These are phyloP conservation scores for Acronicta alni DNA, from an alignment of 2,888 invertebrate genomes.

Conservation along the genomic window DNA sequence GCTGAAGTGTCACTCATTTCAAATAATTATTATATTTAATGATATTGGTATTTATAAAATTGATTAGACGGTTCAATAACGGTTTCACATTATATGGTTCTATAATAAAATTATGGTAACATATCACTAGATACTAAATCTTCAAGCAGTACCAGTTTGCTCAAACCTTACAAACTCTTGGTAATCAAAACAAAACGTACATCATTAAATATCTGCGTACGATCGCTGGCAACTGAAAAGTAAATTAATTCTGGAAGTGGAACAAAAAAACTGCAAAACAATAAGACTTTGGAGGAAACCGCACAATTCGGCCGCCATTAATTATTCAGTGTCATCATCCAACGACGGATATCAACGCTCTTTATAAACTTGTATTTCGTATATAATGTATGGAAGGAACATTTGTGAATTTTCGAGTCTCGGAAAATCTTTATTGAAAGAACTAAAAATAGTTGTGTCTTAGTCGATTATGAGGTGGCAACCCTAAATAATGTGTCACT, in stretches of 20 bases:
- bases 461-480: conserved; percentile 3
- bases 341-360: conserved; percentile 57
- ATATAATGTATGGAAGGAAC: conserved; percentile 31
- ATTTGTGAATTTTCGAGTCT: conserved; percentile 24
- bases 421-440: neutral
- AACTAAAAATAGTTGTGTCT: neutral
- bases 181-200: conserved; percentile 61
- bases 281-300: conserved; percentile 62
- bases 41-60: conserved; percentile 7
- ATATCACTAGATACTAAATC: conserved; percentile 29
- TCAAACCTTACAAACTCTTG: conserved; percentile 54
- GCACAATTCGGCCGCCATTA: conserved; percentile 72
- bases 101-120: too few species aligned
- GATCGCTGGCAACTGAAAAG: conserved; percentile 76
- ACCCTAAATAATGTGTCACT: neutral
- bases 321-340: conserved; percentile 79
- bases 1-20: conserved; percentile 25
- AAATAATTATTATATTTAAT: conserved; percentile 16
- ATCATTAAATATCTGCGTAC: conserved; percentile 80
- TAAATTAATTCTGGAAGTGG: conserved; percentile 81
- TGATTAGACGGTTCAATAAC: too few species aligned
- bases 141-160: conserved; percentile 14
- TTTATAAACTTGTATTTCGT: conserved; percentile 57
- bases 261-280: conserved; percentile 71
- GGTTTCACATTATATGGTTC: too few species aligned